Base-by-base conservation (phyloP, 2,888 invertebrate species). In the Gymnoscelis rufifasciata region DNA sequence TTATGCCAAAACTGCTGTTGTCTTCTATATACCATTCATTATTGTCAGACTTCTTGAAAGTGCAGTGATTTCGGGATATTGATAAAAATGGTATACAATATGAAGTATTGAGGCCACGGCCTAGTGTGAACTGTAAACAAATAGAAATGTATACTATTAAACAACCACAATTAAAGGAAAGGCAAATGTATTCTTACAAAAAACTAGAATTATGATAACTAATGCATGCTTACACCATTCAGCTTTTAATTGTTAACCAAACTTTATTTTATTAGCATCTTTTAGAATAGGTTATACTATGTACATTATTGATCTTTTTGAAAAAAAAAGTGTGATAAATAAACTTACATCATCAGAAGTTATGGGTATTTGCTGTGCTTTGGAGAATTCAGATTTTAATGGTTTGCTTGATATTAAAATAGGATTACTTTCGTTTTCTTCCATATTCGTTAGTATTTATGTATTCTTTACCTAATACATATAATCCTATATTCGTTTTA, bases 21-120 rank as follows among this genome's bases (percentile, higher is more conserved):
- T 92, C 90, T 63, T 82, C 83, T 40, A 92, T 64, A 3, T 61
- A 60, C 91, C 92, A 92, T 36, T 77, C 70, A 35, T 77, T 68
- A 11, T 78, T 67, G 23, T 65, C 62, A 28, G 63, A 62, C 54
- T 82, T 82, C 59, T 72, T 80, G 7, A 92, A 70, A 23, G 76
- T 61, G 58, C 92, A 92, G 57, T 92, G 92, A 36, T 71, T 83
- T 60, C 92, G 81, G 0, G 92, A 92, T 65, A 92, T 89, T 6
- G 77, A 59, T 26, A 89, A 37, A 52, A 80, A 82, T 24, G 90
- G 74, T 54, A 92, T 83, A 10, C 89, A 78, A 43, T 82, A 77
- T 11, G 89, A 83, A 57, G 90, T 90, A 8, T 80, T 78, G 3
- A 83, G 70, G 14, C 83, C 83, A 47, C 92, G 79, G 5, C 92